A percentile compares a stretch with the other conserved stretches of the same genome.
Evolutionary conservation across 2,797 vertebrate species (phyloP).

Genomic region (Cryptoblepharus egeriae): DNA sequence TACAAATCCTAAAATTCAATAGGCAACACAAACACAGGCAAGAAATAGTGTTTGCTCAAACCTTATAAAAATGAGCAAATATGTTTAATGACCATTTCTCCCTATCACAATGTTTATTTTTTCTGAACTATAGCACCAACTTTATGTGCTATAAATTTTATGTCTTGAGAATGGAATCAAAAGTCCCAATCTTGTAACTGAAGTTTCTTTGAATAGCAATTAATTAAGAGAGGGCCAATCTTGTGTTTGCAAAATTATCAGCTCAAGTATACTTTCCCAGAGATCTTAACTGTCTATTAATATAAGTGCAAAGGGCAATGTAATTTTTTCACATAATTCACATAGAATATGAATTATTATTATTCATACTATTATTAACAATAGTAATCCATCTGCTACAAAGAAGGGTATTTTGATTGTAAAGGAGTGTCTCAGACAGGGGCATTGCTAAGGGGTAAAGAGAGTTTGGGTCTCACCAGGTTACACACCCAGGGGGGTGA

Average conservation of each 20-base stretch:
- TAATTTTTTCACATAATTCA: too few relatives aligned
- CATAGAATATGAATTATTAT: background rate
- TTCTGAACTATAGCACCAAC: conserved; percentile 12
- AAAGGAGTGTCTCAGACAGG: too few relatives aligned
- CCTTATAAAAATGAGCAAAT: background rate
- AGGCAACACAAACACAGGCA: background rate
- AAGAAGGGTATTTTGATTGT: background rate
- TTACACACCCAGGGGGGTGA: too few relatives aligned
- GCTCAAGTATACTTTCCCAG: conserved; percentile 30
- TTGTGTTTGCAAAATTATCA: conserved; percentile 55
- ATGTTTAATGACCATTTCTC: background rate
- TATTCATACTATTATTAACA: background rate
- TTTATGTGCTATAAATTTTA: too few relatives aligned
- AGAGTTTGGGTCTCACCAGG: too few relatives aligned
- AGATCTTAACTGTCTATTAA: conserved; percentile 51
- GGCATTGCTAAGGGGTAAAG: too few relatives aligned
- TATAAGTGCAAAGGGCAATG: background rate
- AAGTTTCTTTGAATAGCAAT: conserved; percentile 35
- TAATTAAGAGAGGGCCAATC: conserved; percentile 44
- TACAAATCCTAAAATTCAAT: background rate
- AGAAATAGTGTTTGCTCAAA: background rate
- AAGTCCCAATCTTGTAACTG: background rate
- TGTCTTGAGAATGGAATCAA: conserved; percentile 22
- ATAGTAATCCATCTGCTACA: too few relatives aligned
- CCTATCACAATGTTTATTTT: background rate